These are phyloP conservation scores for Pseudopleuronectes americanus DNA, from an alignment of 2,797 vertebrate species.

Conservation along the genomic window DNA sequence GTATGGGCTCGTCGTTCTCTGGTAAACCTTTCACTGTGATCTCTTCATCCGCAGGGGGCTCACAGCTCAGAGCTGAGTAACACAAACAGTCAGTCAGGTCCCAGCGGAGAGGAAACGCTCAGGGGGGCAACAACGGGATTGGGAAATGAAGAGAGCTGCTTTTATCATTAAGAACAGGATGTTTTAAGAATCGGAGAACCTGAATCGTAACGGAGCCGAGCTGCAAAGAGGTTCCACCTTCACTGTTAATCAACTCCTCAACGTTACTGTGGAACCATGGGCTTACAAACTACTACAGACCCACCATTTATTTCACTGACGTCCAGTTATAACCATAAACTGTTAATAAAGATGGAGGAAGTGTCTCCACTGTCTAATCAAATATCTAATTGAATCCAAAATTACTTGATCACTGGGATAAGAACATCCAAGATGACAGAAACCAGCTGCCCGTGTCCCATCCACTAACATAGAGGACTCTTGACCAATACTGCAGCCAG, in stretches of 20 bases:
- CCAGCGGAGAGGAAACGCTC: background rate
- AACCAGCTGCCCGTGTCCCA: too few relatives aligned
- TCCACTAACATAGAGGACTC: too few relatives aligned
- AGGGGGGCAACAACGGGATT: background rate
- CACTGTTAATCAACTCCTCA: background rate
- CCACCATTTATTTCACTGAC: too few relatives aligned
- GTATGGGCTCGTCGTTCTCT: constrained; percentile 4
- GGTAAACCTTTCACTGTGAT: constrained; percentile 46
- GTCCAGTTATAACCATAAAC: too few relatives aligned
- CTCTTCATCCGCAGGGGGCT: background rate
- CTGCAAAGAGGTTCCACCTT: background rate
- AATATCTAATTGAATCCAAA: too few relatives aligned
- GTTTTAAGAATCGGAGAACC: background rate
- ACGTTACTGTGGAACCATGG: background rate
- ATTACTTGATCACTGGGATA: too few relatives aligned
- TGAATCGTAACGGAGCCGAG: too few relatives aligned
- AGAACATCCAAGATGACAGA: too few relatives aligned
- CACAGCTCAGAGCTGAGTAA: constrained; percentile 55
- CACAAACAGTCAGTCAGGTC: background rate
- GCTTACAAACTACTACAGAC: too few relatives aligned
- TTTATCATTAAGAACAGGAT: background rate
- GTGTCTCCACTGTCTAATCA: too few relatives aligned
- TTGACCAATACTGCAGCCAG: too few relatives aligned
- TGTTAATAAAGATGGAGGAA: too few relatives aligned
- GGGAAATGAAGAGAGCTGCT: background rate